Evolutionary conservation across 1,140 invertebrate genomes (phyloP).

Genomic region (Paralvinella palmiformis): DNA sequence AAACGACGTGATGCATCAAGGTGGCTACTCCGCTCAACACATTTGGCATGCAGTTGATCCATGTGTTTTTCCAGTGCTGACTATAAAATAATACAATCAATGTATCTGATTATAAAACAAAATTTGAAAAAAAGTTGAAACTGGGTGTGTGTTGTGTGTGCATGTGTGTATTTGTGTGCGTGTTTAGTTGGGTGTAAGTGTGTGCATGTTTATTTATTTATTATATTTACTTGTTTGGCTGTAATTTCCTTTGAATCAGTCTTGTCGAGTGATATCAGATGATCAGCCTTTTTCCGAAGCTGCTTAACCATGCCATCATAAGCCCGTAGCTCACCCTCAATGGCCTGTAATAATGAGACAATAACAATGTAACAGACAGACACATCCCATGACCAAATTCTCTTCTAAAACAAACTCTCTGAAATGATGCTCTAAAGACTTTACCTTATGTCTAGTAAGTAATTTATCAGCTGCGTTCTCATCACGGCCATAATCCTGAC

Average conservation of each 20-base stretch:
- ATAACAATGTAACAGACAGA: not conserved
- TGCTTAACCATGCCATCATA: slow-evolving; percentile 86
- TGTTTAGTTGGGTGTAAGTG: not conserved
- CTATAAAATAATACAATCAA: slow-evolving; percentile 25
- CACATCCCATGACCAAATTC: not conserved
- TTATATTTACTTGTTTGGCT: slow-evolving; percentile 2
- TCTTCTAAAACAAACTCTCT: not conserved
- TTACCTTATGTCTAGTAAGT: slow-evolving; percentile 94
- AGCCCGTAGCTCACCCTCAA: slow-evolving; percentile 87
- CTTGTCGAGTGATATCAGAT: slow-evolving; percentile 53
- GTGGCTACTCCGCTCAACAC: slow-evolving; percentile 70
- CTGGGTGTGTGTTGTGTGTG: too few relatives aligned
- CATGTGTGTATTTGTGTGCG: too few relatives aligned
- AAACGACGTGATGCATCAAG: slow-evolving; percentile 85
- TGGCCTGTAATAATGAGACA: slow-evolving; percentile 55
- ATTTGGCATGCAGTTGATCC: slow-evolving; percentile 71
- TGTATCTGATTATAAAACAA: too few relatives aligned
- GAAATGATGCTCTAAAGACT: not conserved
- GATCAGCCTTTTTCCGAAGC: slow-evolving; percentile 78
- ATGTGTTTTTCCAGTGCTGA: slow-evolving; percentile 63
- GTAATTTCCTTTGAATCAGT: not conserved
- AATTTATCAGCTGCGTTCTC: slow-evolving; percentile 92
- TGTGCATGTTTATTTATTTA: not conserved
- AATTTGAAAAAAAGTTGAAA: too few relatives aligned
- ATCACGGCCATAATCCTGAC: slow-evolving; percentile 92